A percentile compares a stretch with the other conserved stretches of the same genome.
Evolutionary conservation across 2,797 vertebrate genomes (phyloP).

Genomic region (Lacerta viridis): DNA sequence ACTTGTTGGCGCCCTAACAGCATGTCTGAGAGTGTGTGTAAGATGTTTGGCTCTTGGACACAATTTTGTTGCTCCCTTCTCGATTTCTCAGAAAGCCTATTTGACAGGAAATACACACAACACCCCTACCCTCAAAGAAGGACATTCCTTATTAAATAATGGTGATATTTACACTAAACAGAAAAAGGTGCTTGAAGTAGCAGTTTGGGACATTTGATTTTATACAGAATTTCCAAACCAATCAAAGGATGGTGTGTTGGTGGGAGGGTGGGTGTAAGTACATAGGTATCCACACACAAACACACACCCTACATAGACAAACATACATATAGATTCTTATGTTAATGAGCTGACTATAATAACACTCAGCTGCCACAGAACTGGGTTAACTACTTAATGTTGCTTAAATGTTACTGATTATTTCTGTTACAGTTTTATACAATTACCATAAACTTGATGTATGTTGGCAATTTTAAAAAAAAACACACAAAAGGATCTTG

Average conservation of each 20-base stretch:
- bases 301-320: conserved; percentile 20
- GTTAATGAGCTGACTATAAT: conserved; percentile 73
- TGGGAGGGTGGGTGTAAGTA: background rate
- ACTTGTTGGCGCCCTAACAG: too few species aligned
- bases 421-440: conserved; percentile 75
- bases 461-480: conserved; percentile 77
- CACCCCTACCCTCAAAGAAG: conserved; percentile 13
- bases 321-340: conserved; percentile 55
- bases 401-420: conserved; percentile 78
- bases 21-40: background rate
- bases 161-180: background rate
- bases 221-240: conserved; percentile 55
- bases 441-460: conserved; percentile 81
- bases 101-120: conserved; percentile 17
- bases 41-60: background rate
- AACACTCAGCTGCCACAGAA: conserved; percentile 71
- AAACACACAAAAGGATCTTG: conserved; percentile 64
- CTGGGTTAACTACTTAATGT: conserved; percentile 76
- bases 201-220: conserved; percentile 46
- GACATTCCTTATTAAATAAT: conserved; percentile 39
- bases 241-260: conserved; percentile 52
- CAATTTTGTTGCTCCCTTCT: background rate
- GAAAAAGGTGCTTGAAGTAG: conserved; percentile 1
- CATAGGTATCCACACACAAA: too few species aligned
- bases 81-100: conserved; percentile 21